phyloP scores from a whole-genome alignment of 2,113 vertebrate species.

The Bujurquina vittata region DNA sequence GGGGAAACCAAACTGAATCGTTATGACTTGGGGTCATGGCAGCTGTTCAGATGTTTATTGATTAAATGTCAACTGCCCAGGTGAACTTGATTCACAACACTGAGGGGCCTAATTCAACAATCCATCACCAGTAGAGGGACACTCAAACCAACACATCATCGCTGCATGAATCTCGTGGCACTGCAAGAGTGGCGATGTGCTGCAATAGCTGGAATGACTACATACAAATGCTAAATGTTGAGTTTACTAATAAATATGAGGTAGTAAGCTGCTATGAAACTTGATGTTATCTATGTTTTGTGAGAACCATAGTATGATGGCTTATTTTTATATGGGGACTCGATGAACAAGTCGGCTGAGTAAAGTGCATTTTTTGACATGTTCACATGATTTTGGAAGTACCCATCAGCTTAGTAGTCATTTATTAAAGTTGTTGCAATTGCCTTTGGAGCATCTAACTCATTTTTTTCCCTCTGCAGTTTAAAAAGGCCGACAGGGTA shows the following conservation, averaged over 20 bases:
- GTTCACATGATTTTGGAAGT: background rate
- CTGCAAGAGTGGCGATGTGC: background rate
- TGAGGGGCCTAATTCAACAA: conserved; percentile 62
- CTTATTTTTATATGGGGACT: background rate
- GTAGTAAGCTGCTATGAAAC: background rate
- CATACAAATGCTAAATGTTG: background rate
- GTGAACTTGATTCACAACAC: conserved; percentile 81
- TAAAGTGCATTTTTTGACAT: background rate
- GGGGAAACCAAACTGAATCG: conserved; percentile 77
- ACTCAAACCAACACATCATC: conserved; percentile 64
- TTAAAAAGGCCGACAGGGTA: too few relatives aligned
- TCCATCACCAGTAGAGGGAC: conserved; percentile 70
- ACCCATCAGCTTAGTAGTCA: background rate
- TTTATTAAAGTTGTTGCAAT: background rate
- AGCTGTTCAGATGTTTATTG: conserved; percentile 83
- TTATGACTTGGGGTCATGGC: conserved; percentile 74
- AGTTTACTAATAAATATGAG: background rate
- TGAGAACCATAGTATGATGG: background rate
- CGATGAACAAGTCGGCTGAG: background rate
- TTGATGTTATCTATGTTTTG: background rate
- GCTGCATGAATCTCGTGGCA: background rate
- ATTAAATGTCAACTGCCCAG: conserved; percentile 81
- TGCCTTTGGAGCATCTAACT: background rate
- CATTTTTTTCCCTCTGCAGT: background rate
- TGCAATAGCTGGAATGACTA: background rate